Conservation (phyloP, 2,113 vertebrate species). For the Trichechus manatus region DNA sequence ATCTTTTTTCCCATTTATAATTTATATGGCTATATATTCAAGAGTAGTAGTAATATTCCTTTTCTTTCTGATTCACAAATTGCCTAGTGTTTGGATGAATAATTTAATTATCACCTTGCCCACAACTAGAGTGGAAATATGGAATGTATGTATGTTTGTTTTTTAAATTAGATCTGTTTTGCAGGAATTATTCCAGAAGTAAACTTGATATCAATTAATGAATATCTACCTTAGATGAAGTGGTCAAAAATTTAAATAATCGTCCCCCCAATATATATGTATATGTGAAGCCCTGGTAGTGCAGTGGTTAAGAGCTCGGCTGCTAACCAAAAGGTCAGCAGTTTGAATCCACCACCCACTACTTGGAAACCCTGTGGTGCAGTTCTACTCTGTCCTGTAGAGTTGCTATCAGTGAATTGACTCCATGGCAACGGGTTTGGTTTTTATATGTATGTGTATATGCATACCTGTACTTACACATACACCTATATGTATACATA, state of each 20-base stretch:
- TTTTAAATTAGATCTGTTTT: neutral
- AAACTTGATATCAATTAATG: constrained; percentile 4
- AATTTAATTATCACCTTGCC: neutral
- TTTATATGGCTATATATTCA: neutral
- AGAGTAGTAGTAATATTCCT: neutral
- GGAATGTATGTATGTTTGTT: neutral
- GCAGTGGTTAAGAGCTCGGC: too few species aligned
- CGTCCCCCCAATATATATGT: neutral
- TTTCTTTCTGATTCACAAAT: neutral
- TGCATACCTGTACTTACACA: too few species aligned
- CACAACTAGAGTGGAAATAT: neutral
- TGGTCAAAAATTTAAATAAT: neutral
- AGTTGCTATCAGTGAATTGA: too few species aligned
- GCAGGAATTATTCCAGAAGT: neutral
- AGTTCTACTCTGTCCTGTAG: too few species aligned
- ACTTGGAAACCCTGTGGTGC: too few species aligned
- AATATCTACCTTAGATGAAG: neutral
- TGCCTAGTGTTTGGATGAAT: neutral
- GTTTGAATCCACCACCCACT: too few species aligned
- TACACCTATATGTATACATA: too few species aligned
- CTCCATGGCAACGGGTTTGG: too few species aligned
- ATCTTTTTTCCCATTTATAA: neutral
- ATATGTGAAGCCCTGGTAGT: too few species aligned
- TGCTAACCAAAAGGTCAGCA: too few species aligned
- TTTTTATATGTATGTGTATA: too few species aligned